Evolutionary conservation across 1,140 invertebrate species (phyloP).

Genomic region (Drosophila melanica): DNA sequence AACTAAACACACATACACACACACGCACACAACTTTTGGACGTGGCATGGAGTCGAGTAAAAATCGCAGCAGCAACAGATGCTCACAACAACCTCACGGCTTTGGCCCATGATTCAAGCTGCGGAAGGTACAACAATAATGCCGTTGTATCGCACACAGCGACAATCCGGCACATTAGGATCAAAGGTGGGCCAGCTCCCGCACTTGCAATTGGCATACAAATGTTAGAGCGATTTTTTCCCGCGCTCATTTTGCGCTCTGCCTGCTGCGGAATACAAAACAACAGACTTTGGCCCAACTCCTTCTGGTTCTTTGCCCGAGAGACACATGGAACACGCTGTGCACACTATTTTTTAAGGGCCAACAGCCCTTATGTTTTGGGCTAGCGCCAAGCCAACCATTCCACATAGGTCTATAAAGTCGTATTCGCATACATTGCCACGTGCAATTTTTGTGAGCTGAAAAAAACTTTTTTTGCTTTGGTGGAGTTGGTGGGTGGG

Average conservation of each 20-base stretch:
- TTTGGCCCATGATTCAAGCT: constrained; percentile 53
- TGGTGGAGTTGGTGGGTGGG: background rate
- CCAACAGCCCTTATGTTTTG: constrained; percentile 3
- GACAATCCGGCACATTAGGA: constrained; percentile 2
- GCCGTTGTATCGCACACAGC: constrained; percentile 42
- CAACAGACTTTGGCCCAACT: constrained; percentile 45
- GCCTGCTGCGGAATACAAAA: constrained; percentile 63
- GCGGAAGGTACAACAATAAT: constrained; percentile 42
- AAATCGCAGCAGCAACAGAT: constrained; percentile 56
- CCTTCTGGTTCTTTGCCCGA: background rate
- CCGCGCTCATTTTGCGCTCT: constrained; percentile 47
- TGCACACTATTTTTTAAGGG: constrained; percentile 56
- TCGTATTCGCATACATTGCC: constrained; percentile 27
- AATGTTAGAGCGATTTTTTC: constrained; percentile 77
- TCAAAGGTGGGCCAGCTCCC: background rate
- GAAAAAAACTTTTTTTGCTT: constrained; percentile 24
- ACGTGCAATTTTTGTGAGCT: constrained; percentile 46
- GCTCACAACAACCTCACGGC: constrained; percentile 64
- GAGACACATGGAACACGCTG: constrained; percentile 3
- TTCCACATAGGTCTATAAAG: constrained; percentile 11
- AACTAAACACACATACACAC: background rate
- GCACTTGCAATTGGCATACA: constrained; percentile 71
- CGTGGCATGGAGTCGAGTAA: background rate
- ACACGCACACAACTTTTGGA: background rate
- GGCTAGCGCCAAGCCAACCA: background rate